These are phyloP conservation scores for Pseudomyrmex pallidus DNA, from an alignment of 1,140 invertebrate genomes.

Conservation along the genomic window DNA sequence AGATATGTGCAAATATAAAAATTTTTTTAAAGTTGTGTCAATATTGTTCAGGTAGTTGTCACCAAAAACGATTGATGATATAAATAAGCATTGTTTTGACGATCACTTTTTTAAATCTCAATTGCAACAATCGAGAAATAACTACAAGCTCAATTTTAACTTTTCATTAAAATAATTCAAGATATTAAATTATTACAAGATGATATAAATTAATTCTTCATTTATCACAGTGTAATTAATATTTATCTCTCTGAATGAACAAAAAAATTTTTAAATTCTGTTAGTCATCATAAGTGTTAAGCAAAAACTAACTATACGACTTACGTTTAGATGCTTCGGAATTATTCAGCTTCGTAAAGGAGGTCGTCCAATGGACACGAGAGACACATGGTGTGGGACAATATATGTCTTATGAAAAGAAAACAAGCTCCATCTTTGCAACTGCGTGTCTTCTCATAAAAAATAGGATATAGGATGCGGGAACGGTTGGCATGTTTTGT, in stretches of 20 bases:
- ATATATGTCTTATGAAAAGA: background rate
- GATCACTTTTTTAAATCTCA: conserved; percentile 29
- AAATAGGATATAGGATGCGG: conserved; percentile 66
- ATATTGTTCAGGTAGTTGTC: background rate
- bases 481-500: conserved; percentile 64
- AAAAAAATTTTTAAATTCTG: background rate
- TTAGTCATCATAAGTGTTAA: background rate
- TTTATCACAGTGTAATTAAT: background rate
- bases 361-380: background rate
- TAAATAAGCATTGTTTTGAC: conserved; percentile 55
- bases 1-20: conserved; percentile 70
- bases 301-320: background rate
- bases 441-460: conserved; percentile 29
- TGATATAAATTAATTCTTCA: conserved; percentile 6
- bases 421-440: background rate
- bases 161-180: background rate
- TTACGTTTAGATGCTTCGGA: background rate
- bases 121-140: conserved; percentile 23
- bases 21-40: conserved; percentile 62
- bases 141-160: background rate
- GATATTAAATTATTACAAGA: background rate
- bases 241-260: background rate
- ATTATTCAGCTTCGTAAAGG: background rate
- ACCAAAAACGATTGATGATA: conserved; percentile 46
- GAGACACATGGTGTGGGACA: background rate